A percentile compares a stretch with the other conserved stretches of the same genome.
Evolutionary conservation across 2,113 vertebrate species (phyloP).

Genomic region (Ciconia maguari): DNA sequence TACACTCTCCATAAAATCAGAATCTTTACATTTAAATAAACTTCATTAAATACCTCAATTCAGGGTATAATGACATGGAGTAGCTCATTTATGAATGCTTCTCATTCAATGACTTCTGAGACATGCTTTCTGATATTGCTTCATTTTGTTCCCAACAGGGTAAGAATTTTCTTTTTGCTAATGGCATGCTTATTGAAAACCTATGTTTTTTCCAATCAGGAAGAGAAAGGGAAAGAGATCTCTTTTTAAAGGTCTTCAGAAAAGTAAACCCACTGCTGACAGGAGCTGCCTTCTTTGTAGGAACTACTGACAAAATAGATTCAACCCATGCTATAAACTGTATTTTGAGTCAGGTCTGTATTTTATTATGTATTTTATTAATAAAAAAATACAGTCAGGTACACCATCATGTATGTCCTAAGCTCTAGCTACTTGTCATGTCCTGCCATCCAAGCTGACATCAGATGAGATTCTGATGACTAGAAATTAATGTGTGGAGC

Average conservation of each 20-base stretch:
- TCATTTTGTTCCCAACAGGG: not conserved
- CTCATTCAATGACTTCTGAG: not conserved
- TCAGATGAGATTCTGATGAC: not conserved
- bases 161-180: not conserved
- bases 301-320: not conserved
- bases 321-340: not conserved
- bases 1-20: not conserved
- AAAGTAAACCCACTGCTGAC: not conserved
- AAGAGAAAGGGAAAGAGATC: not conserved
- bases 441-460: not conserved
- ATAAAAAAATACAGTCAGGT: no score
- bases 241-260: not conserved
- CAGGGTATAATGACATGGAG: not conserved
- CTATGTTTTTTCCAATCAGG: rapidly evolving
- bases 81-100: not conserved
- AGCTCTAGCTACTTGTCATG: not conserved
- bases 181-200: rapidly evolving
- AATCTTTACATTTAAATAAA: not conserved
- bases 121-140: not conserved
- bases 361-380: no score
- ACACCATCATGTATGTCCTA: not conserved
- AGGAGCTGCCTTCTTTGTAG: not conserved
- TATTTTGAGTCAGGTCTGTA: not conserved
- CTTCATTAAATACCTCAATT: not conserved
- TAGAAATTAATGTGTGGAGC: not conserved